A percentile compares a stretch with the other conserved stretches of the same genome.
These are phyloP conservation scores for Okapia johnstoni DNA, from an alignment of 2,113 vertebrate species.

Conservation along the genomic window DNA sequence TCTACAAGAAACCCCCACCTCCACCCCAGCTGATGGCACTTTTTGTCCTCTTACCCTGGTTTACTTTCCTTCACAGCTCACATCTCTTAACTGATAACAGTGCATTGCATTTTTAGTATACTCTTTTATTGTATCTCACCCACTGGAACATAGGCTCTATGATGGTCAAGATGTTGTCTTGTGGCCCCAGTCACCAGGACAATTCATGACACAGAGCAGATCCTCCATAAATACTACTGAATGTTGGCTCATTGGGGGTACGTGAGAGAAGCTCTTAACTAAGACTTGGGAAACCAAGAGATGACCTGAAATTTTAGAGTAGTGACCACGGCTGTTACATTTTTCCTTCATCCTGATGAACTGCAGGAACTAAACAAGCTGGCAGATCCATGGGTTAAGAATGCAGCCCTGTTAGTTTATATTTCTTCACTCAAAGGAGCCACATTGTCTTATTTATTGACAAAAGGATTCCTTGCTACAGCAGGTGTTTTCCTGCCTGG, in stretches of 20 bases:
- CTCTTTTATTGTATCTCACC: background rate
- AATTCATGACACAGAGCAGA: background rate
- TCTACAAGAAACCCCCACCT: background rate
- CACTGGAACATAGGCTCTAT: background rate
- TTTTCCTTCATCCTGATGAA: background rate
- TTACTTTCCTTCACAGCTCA: background rate
- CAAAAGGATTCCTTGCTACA: background rate
- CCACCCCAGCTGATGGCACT: background rate
- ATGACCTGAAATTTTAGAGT: background rate
- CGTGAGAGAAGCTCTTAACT: background rate
- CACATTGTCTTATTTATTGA: background rate
- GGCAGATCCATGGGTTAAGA: background rate
- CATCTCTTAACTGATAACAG: background rate
- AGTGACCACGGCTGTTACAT: background rate
- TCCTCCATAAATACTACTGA: background rate
- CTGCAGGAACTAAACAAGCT: background rate
- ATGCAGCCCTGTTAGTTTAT: background rate
- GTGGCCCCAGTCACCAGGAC: background rate
- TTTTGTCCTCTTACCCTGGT: background rate
- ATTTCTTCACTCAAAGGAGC: background rate
- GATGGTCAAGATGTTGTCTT: background rate
- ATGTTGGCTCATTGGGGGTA: background rate
- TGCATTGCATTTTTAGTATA: background rate
- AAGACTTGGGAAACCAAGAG: background rate
- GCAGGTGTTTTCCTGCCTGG: background rate